These are phyloP conservation scores for Phoenicopterus ruber DNA, from an alignment of 2,113 vertebrate genomes.

Conservation along the genomic window DNA sequence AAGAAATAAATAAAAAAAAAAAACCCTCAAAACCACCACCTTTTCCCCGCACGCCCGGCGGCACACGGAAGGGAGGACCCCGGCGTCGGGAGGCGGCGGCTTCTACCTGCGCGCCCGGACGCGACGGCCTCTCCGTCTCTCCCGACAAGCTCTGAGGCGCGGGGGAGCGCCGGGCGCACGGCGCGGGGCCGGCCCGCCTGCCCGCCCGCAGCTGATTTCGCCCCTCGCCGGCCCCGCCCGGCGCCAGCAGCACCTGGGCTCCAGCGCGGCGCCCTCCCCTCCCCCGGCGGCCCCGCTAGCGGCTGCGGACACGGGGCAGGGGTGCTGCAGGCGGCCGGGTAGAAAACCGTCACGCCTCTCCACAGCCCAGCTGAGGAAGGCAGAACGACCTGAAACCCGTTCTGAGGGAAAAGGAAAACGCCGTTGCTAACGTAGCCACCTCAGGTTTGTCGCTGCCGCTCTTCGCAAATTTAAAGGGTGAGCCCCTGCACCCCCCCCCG, in stretches of 20 bases:
- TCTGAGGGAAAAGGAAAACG: neutral
- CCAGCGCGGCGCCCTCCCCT: too few relatives aligned
- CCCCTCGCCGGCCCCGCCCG: neutral
- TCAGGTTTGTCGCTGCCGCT: too few relatives aligned
- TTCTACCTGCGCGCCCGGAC: neutral
- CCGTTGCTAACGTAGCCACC: rapidly evolving
- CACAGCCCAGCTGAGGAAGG: too few relatives aligned
- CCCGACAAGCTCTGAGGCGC: neutral
- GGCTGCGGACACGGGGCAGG: too few relatives aligned
- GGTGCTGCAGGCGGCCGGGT: rapidly evolving
- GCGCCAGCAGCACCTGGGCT: neutral
- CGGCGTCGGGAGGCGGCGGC: rapidly evolving
- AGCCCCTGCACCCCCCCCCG: too few relatives aligned
- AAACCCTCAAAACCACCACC: neutral
- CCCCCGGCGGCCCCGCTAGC: neutral
- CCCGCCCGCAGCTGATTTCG: rapidly evolving
- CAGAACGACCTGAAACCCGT: rapidly evolving
- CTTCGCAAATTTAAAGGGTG: neutral
- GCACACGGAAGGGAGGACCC: too few relatives aligned
- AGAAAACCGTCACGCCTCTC: rapidly evolving
- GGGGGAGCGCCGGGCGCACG: neutral
- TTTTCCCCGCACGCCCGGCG: neutral
- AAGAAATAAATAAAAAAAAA: neutral
- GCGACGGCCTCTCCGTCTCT: too few relatives aligned
- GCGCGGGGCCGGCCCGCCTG: too few relatives aligned